phyloP scores from a whole-genome alignment of 2,888 invertebrate species.

The Vesta saturnalis region DNA sequence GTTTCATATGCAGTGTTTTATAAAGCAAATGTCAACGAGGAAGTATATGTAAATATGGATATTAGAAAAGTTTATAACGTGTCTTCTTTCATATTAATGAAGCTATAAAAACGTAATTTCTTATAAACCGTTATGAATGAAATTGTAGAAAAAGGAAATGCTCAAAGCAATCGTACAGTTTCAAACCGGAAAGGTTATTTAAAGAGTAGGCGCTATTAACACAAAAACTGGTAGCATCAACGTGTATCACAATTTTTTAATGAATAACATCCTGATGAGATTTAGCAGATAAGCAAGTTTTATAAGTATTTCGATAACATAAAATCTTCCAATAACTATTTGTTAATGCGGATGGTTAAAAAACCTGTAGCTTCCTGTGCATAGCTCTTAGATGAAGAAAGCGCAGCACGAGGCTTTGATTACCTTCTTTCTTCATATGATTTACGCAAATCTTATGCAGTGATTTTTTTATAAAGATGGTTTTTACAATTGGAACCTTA shows the following conservation, averaged over 20 bases:
- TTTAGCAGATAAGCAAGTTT: conserved; percentile 22
- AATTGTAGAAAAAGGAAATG: conserved; percentile 25
- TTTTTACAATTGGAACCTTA: conserved; percentile 2
- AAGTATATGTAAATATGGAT: not conserved
- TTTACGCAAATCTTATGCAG: conserved; percentile 18
- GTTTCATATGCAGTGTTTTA: too few species aligned
- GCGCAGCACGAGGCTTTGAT: conserved; percentile 31
- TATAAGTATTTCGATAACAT: conserved; percentile 19
- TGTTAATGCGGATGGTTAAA: conserved; percentile 24
- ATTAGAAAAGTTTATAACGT: not conserved
- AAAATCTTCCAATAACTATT: conserved; percentile 25
- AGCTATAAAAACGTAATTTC: conserved; percentile 5
- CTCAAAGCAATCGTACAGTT: conserved; percentile 13
- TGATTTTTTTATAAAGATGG: not conserved
- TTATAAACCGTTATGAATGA: conserved; percentile 18
- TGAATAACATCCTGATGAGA: conserved; percentile 47
- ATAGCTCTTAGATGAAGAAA: conserved; percentile 27
- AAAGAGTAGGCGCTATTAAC: conserved; percentile 17
- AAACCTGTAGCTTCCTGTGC: conserved; percentile 32
- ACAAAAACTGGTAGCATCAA: conserved; percentile 33
- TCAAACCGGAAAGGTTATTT: conserved; percentile 27
- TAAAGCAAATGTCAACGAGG: not conserved
- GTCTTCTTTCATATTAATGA: conserved; percentile 6
- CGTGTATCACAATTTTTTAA: conserved; percentile 40
- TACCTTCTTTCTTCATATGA: conserved; percentile 23